These are phyloP conservation scores for Ctenosaura bakeri DNA, from an alignment of 2,797 vertebrate genomes.

Conservation along the genomic window DNA sequence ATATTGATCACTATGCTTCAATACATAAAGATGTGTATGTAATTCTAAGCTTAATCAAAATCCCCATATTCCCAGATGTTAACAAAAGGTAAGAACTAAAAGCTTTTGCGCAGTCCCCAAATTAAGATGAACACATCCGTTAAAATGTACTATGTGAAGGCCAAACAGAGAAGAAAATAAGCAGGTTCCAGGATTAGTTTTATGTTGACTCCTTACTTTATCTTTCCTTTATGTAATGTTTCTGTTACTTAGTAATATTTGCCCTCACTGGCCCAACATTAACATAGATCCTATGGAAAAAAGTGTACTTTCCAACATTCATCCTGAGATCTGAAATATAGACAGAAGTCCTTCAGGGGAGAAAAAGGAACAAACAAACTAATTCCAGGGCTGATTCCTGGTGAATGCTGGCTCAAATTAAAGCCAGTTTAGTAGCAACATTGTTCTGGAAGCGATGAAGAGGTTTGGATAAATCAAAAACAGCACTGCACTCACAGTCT, in stretches of 20 bases:
- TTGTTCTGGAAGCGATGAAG: not conserved
- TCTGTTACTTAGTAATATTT: conserved; percentile 94
- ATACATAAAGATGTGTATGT: conserved; percentile 84
- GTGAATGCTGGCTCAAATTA: not conserved
- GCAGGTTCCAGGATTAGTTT: conserved; percentile 89
- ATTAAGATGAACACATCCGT: conserved; percentile 60
- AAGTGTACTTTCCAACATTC: conserved; percentile 95
- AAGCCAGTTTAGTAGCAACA: not conserved
- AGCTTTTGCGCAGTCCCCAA: conserved; percentile 52
- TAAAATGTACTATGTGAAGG: conserved; percentile 63
- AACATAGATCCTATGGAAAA: conserved; percentile 94
- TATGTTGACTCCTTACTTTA: conserved; percentile 94
- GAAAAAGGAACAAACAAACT: not conserved
- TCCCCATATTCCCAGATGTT: conserved; percentile 92
- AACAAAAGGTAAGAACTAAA: conserved; percentile 71
- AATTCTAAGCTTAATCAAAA: conserved; percentile 97
- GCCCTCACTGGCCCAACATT: conserved; percentile 94
- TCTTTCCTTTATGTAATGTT: conserved; percentile 98
- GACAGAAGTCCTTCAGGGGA: conserved; percentile 85
- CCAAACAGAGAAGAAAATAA: conserved; percentile 80
- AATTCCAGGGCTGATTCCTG: not conserved
- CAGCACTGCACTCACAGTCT: not conserved
- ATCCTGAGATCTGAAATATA: conserved; percentile 96
- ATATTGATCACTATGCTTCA: conserved; percentile 93
- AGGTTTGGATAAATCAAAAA: not conserved